Conservation (phyloP, 2,113 vertebrate genomes). For the Tursiops truncatus region DNA sequence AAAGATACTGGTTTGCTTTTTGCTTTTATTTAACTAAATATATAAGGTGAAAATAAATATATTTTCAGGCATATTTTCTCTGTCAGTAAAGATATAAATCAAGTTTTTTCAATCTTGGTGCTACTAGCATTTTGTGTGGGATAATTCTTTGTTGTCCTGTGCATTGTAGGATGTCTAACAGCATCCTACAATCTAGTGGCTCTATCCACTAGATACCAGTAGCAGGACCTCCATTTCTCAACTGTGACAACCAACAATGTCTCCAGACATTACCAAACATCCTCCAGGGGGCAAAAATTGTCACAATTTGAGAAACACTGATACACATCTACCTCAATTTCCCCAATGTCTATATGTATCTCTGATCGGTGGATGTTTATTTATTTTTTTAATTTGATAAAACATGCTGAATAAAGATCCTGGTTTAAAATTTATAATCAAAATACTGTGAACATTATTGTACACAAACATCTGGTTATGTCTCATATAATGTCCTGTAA, state of each 20-base stretch:
- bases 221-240: neutral
- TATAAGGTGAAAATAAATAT: neutral
- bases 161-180: neutral
- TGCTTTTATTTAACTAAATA: neutral
- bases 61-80: neutral
- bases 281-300: fast-evolving
- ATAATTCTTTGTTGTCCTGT: neutral
- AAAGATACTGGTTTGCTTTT: neutral
- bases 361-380: neutral
- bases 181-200: neutral
- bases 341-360: neutral
- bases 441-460: neutral
- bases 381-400: neutral
- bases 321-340: neutral
- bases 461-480: neutral
- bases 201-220: neutral
- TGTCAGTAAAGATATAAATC: neutral
- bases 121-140: neutral
- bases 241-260: neutral
- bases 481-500: neutral
- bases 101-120: neutral
- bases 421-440: neutral
- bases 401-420: neutral
- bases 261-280: neutral
- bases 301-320: neutral